phyloP scores from a whole-genome alignment of 53 echinoderm and acorn worm species.

The Henricia sp. region DNA sequence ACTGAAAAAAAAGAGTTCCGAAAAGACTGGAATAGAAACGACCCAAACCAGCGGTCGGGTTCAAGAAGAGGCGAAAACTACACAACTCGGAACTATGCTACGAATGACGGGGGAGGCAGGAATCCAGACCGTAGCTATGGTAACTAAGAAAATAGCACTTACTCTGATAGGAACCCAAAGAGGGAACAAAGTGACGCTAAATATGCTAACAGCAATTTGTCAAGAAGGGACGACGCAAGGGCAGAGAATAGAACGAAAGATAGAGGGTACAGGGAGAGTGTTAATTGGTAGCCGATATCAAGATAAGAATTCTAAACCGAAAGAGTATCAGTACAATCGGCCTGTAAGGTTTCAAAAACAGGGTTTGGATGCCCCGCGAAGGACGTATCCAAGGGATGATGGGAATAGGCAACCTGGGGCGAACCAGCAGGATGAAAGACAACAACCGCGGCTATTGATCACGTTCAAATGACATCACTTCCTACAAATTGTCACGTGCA shows the following conservation, averaged over 20 bases:
- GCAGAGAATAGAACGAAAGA: constrained; percentile 1
- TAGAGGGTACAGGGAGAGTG: neutral
- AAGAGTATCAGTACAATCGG: constrained; percentile 46
- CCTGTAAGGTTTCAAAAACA: constrained; percentile 75
- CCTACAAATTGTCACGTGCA: too few relatives aligned
- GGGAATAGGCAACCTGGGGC: neutral
- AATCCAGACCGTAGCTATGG: constrained; percentile 27
- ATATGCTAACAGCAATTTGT: neutral
- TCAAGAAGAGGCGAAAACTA: constrained; percentile 5
- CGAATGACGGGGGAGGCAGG: constrained; percentile 52
- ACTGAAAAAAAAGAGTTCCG: constrained; percentile 12
- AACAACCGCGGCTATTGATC: too few relatives aligned
- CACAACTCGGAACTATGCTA: constrained; percentile 15
- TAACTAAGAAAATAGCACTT: constrained; percentile 31
- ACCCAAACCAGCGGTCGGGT: constrained; percentile 41
- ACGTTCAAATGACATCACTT: too few relatives aligned
- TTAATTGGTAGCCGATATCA: neutral
- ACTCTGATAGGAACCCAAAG: constrained; percentile 21
- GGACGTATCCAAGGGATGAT: too few relatives aligned
- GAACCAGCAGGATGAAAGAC: neutral
- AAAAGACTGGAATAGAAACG: constrained; percentile 17
- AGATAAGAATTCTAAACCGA: constrained; percentile 10
- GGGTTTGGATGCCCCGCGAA: too few relatives aligned
- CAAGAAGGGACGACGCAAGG: constrained; percentile 9
- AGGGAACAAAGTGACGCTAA: constrained; percentile 1